Evolutionary conservation across 2,797 vertebrate genomes (phyloP).

Genomic region (Poeciliopsis infans): DNA sequence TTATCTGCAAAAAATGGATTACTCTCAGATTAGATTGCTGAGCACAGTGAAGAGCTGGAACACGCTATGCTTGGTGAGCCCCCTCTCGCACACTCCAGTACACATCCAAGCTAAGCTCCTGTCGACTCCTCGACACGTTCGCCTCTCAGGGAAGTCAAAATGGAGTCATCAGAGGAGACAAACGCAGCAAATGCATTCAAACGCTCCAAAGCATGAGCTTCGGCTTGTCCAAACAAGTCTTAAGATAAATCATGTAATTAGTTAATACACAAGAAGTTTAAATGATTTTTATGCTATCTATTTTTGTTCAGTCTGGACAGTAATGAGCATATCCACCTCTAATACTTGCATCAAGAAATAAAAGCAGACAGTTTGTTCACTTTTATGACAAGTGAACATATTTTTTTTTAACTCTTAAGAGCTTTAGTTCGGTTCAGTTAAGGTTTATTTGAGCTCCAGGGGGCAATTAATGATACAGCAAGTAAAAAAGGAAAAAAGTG

Average conservation of each 20-base stretch:
- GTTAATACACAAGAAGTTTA: neutral
- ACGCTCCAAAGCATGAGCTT: constrained; percentile 23
- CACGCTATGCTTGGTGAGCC: constrained; percentile 55
- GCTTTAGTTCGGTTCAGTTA: neutral
- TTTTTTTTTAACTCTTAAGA: neutral
- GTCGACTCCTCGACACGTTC: constrained; percentile 58
- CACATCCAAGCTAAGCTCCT: constrained; percentile 45
- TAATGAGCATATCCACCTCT: neutral
- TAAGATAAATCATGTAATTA: neutral
- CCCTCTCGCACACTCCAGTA: constrained; percentile 30
- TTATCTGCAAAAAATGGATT: constrained; percentile 83
- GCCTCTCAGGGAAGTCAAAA: constrained; percentile 61
- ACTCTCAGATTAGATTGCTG: constrained; percentile 81
- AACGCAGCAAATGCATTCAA: neutral
- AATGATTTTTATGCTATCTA: neutral
- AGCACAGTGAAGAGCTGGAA: constrained; percentile 64
- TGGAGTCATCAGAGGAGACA: constrained; percentile 59
- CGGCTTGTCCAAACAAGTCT: neutral
- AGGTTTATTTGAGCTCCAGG: no score
- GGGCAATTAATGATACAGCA: no score
- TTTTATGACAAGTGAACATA: neutral
- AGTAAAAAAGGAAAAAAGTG: no score
- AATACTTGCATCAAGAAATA: neutral
- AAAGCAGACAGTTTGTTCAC: neutral
- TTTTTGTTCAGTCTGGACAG: neutral